Base-by-base conservation (phyloP, 2,797 vertebrate species). In the Xyrichtys novacula region DNA sequence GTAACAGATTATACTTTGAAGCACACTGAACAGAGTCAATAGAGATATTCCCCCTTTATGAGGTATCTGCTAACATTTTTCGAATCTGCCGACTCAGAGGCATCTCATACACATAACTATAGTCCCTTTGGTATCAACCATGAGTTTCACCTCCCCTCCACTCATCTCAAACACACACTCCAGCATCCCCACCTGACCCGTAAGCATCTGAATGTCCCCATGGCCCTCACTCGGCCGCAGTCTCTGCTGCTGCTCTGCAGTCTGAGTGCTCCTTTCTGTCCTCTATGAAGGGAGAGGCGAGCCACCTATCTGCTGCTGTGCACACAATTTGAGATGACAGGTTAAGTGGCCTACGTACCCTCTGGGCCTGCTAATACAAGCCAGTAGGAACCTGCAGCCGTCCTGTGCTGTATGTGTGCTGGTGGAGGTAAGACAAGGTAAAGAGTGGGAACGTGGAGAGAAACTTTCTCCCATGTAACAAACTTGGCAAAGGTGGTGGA, bases 321-420 rank as follows among this genome's bases (percentile, higher is more conserved):
- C 82, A 88, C 84, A 83, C 80, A 86, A 94, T 93, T 83, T 78
- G 77, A 89, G 81, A 90, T 90, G 91, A 93, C 92, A 93, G 90
- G 85, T 92, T 93, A 94, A 94, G 92, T 92, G 91, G 85, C 84
- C 90, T 85, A 87, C 75, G 70, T 74, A 80, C 84, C 86, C 88
- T 88, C 65, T 60, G 81, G 85, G 84, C 65, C 66, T 54, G 67
- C 80, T 88, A 76, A 91, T 85, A 91, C 78, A 79, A 81, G 88
- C 14, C 78, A 71, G 68, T 69, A 76, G 61, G 60, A 46, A 81
- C 69, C 65, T 59, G 28, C 42, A 65, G 55, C 75, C 73, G 63
- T 58, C 9, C 57, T 44, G 52, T 70, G 74, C 25, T 25, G 3
- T 29, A n/a, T 4, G 8, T 46, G 43, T 55, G 62, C 50, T 76